Base-by-base conservation (phyloP, 2,888 invertebrate species). In the Amblyteles armatorius region DNA sequence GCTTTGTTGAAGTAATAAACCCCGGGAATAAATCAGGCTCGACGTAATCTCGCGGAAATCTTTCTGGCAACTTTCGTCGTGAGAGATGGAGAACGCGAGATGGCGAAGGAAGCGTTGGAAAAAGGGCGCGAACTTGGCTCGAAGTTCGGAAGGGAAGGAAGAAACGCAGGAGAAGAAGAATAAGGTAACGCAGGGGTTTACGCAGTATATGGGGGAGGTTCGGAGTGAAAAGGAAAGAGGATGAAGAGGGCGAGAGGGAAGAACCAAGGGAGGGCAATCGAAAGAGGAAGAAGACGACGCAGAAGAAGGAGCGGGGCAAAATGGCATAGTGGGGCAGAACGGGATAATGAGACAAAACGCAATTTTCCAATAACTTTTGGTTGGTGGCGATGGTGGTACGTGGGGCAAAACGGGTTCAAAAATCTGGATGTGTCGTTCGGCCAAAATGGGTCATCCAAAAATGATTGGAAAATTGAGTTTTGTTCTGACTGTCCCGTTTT, bases 1-100 rank as follows among this genome's bases (percentile, higher is more conserved):
- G 44, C 74, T 84, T 79, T 74, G 63, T 48, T 36, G 79, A 76
- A 82, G 84, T 85, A 86, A 87, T 87, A 87, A 87, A 87, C 85
- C 78, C 68, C 29, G 48, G 63, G 79, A 87, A 87, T 87, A 87
- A 87, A 87, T 87, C 87, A 87, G 86, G 79, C 86, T 86, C 82
- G 86, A 76, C 85, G 86, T 87, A 87, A 87, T 87, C 87, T 87
- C 72, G 86, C 76, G 57, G 73, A 82, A 87, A 87, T 86, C 86
- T 86, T 85, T 67, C 60, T 74, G 72, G 81, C 71, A 81, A 85
- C 84, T 82, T 85, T 79, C 57, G 40, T 29, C 72, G 36, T 50
- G 50, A 33, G 72, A n/a, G 60, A 57, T 48, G 5, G 44, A 78
- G 68, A 78, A 26, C 19, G 11, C 19, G 55, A 68, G 65, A 26